Base-by-base conservation (phyloP, 2,888 invertebrate species). In the Mythimna albipuncta region DNA sequence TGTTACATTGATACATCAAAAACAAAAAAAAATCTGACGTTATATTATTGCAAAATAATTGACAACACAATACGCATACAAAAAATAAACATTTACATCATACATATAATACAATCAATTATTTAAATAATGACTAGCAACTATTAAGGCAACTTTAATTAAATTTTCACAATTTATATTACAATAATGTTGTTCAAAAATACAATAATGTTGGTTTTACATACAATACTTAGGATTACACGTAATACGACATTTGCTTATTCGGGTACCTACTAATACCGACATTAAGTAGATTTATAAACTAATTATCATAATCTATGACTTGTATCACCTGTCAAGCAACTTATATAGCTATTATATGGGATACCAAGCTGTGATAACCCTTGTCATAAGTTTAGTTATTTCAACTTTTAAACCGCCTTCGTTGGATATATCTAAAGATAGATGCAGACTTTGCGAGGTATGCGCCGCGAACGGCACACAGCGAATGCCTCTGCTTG, bases 141-240 rank as follows among this genome's bases (percentile, higher is more conserved):
- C 91, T 94, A 92, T 89, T 91, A 93, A 94, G 93, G 93, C 93
- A 91, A 88, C 86, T 86, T 90, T 86, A 88, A 88, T 86, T 61
- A 85, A 88, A 79, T 77, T 75, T 72, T 71, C 75, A 74, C 65
- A 77, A 77, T 77, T n/a, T 84, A 75, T 72, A 77, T 79, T 79
- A 79, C 81, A 79, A 72, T 81, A 75, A 73, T 69, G 73, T 81
- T 87, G 79, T 85, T 85, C 76, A 75, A 81, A 82, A 84, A 82
- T 86, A 84, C 72, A 83, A 72, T 86, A 72, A 73, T 5, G 13
- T 47, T 13, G 47, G 54, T 59, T 63, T 38, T 78, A 75, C 68
- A 83, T 75, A 73, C 63, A 81, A 85, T 76, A 78, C 73, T 80
- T 85, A 79, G 13, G 69, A 68, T 74, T 76, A 82, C 44, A 54